These are phyloP conservation scores for Petaurus breviceps DNA, from an alignment of 2,113 vertebrate species.

Conservation along the genomic window DNA sequence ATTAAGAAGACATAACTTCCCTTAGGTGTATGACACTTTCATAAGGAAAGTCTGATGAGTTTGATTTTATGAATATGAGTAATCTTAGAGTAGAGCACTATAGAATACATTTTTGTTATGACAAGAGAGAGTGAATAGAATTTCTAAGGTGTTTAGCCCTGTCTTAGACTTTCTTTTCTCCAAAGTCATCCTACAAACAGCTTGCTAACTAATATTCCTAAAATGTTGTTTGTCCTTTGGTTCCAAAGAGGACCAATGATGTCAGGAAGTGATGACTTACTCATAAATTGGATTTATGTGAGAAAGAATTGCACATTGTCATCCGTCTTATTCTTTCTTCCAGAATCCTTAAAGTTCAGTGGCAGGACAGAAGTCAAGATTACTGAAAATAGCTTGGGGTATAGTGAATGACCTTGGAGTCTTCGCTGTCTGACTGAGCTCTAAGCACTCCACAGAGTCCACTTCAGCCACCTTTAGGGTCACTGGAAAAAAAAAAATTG, in stretches of 20 bases:
- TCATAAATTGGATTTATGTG: neutral
- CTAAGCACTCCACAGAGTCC: neutral
- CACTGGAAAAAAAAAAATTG: too few relatives aligned
- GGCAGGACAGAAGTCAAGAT: too few relatives aligned
- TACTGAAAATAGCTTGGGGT: neutral
- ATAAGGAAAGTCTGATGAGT: neutral
- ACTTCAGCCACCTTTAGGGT: neutral
- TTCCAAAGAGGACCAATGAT: neutral
- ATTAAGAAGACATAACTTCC: neutral
- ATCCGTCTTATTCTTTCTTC: neutral
- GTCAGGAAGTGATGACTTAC: neutral
- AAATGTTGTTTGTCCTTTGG: neutral
- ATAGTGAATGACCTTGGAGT: neutral
- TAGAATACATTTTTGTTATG: neutral
- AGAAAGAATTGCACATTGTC: neutral
- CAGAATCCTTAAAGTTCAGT: neutral
- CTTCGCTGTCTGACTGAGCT: neutral
- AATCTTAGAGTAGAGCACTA: neutral
- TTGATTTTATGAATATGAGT: constrained; percentile 32
- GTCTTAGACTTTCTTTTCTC: neutral
- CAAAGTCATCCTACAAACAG: neutral
- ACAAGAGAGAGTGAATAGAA: neutral
- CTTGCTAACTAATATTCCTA: neutral
- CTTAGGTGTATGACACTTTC: neutral
- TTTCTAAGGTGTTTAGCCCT: neutral